Evolutionary conservation across 2,888 invertebrate genomes (phyloP), one percentile per base, ranked within the genome.

Genomic region (Mycogona germanica): DNA sequence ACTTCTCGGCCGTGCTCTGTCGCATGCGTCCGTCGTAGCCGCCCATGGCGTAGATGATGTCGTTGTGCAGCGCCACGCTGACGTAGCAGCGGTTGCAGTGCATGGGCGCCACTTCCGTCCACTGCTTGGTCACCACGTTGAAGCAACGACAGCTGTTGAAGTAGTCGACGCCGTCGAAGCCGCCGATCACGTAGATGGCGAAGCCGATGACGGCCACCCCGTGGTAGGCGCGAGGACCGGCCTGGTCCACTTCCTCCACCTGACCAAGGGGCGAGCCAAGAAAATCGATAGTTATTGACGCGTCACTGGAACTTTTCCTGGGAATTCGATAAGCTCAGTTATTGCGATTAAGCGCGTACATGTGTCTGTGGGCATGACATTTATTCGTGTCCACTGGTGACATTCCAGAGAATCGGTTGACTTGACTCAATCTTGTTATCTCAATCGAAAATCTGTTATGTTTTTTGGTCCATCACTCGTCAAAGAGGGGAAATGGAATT

Each of bases 71-170:
- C 14, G 48, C 19, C 21, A 26, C 19, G 48, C 48, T 48, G 14
- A 48, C 48, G 35, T 48, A 48, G 26, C 48, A 48, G 21, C 48
- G 30, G 17, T 86, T 78, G 12, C 81, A 81, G 65, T 92, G 87
- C 93, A 93, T 91, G 21, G 92, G 91, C 9, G 88, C 76, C 3
- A 77, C 67, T 74, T 92, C 91, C 46, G 79, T 78, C 93, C 93
- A 95, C 29, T 69, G 72, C 70, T 88, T 91, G 1, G 75, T 78
- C 2, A 85, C 82, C 0, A 89, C 87, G 65, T 92, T 83, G 69
- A 91, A 93, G 62, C 86, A 85, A 7, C 87, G 78, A 62, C 87
- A 87, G 6, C 84, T 85, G 71, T 86, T 87, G 67, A 87, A 88
- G 66, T 86, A 87, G 63, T n/a, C 37, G 35, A 37, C 25, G 23